Base-by-base conservation (phyloP, 1,140 invertebrate genomes). In the Lordiphosa collinella region DNA sequence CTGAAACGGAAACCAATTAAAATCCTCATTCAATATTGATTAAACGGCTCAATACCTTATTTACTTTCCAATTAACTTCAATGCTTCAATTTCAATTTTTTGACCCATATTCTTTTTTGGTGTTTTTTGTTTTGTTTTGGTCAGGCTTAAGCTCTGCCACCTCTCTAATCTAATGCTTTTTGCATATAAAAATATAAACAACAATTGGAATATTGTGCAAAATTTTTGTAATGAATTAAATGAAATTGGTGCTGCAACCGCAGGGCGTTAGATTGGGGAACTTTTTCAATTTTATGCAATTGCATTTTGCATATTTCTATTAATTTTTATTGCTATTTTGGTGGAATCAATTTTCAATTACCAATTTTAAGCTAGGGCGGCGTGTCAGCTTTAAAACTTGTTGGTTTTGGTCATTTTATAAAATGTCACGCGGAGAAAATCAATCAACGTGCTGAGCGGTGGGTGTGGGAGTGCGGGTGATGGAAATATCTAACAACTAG, bases 261-360 rank as follows among this genome's bases (percentile, higher is more conserved):
- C 22, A 25, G 22, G 22, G 22, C 6, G 7, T 25, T 10, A 29
- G 6, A 44, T 25, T 3, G 11, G 25, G 7, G n/a, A 6, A 12
- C 6, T 1, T 36, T 16, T 34, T 22, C 11, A 32, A 40, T 11
- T 10, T n/a, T 12, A 14, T 31, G n/a, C 44, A 63, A 56, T 65
- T 34, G 14, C 10, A 50, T 58, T 57, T 51, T 76, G 55, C 53
- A 59, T 72, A 59, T 63, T 62, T 63, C 61, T 8, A 22, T 40
- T 36, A 38, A 18, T 51, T 59, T 59, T 72, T 78, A 72, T 63
- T 72, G 63, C 57, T 68, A 68, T 79, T 72, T n/a, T 37, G 59
- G 40, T 37, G 50, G 60, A 76, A 84, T 82, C 71, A 76, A 76
- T 82, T 72, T 80, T 82, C 75, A 71, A 80, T 80, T 80, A 76